Percentiles rank a stretch among this genome's conserved stretches.
Conservation (phyloP, 2,797 vertebrate species). For the Brachymystax lenok region DNA sequence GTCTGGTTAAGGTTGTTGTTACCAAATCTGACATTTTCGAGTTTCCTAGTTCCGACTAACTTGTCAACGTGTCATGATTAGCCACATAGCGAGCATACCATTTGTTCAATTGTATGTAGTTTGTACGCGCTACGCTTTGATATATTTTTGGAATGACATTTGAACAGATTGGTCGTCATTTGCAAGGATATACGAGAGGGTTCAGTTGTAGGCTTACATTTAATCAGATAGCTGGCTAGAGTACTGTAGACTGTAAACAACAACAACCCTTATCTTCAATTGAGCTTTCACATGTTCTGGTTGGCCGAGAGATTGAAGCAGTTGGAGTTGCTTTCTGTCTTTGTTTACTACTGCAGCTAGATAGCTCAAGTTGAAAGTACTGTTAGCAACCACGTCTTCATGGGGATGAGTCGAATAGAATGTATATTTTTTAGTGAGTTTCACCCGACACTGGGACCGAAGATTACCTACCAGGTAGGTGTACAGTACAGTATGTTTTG, state of each 20-base stretch:
- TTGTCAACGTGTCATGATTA: neutral
- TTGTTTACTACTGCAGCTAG: neutral
- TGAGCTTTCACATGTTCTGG: neutral
- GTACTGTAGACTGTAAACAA: neutral
- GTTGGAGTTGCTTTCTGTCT: neutral
- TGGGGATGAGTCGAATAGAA: conserved; percentile 86
- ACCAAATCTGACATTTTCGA: too few species aligned
- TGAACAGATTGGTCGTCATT: neutral
- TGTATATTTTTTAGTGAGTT: conserved; percentile 99
- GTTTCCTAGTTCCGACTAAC: neutral
- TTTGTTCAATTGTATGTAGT: neutral
- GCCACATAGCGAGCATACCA: neutral
- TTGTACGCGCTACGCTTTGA: neutral
- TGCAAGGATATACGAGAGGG: neutral
- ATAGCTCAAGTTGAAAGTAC: neutral
- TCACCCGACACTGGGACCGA: conserved; percentile 95
- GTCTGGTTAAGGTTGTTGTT: too few species aligned
- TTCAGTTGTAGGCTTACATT: neutral
- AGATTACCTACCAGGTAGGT: conserved; percentile 90
- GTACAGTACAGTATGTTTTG: conserved; percentile 56
- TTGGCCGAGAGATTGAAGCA: neutral
- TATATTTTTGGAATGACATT: neutral
- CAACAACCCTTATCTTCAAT: neutral
- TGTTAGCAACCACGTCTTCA: conserved; percentile 31
- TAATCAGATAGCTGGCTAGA: neutral